Conservation (phyloP, 2,888 invertebrate genomes). For the Nephrocerus scutellatus region DNA sequence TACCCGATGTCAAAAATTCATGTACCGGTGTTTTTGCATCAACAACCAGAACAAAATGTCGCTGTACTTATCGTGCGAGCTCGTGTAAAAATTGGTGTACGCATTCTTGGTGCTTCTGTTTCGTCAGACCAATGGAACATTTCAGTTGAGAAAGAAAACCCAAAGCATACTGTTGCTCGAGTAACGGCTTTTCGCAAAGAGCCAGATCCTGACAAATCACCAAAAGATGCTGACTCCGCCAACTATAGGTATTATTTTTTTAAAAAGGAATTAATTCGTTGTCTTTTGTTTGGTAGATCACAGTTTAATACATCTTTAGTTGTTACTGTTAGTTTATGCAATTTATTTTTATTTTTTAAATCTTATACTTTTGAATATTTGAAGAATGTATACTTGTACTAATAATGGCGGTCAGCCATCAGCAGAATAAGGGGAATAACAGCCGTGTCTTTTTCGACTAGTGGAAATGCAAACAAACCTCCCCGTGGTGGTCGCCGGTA, state of each 20-base stretch:
- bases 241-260: no score
- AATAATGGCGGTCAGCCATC: no score
- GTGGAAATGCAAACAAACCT: no score
- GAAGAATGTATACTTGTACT: no score
- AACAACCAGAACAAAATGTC: conserved; percentile 60
- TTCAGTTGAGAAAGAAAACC: conserved; percentile 71
- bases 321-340: no score
- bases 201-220: conserved; percentile 38
- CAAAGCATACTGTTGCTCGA: conserved; percentile 79
- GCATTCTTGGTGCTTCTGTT: conserved; percentile 75
- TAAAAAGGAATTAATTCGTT: no score
- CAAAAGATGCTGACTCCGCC: conserved; percentile 20
- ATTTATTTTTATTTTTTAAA: conserved; percentile 1
- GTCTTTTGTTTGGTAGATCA: no score
- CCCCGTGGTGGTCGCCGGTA: no score
- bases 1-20: conserved; percentile 86
- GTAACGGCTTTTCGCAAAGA: conserved; percentile 75
- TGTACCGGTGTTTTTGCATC: conserved; percentile 80
- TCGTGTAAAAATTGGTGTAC: conserved; percentile 80
- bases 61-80: conserved; percentile 84
- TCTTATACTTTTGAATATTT: no score
- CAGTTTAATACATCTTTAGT: no score
- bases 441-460: no score
- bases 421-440: no score
- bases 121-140: conserved; percentile 78